Evolutionary conservation across 2,888 invertebrate species (phyloP).

Genomic region (Sacculina carcini): DNA sequence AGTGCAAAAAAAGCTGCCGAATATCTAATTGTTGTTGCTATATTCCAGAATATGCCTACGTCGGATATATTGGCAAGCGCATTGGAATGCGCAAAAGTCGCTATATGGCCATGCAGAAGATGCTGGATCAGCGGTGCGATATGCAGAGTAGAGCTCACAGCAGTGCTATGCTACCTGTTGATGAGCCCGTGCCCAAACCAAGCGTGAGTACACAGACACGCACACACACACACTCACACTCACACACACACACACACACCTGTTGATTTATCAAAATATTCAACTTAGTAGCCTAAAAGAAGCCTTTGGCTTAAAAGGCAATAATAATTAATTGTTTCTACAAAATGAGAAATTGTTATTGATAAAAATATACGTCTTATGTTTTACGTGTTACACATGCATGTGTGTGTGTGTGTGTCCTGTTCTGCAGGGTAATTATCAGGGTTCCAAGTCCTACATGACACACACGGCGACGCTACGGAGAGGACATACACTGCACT

Average conservation of each 20-base stretch:
- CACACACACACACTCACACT: too few species aligned
- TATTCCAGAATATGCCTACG: slow-evolving; percentile 84
- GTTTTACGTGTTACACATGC: too few species aligned
- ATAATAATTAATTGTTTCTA: too few species aligned
- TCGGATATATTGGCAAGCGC: slow-evolving; percentile 90
- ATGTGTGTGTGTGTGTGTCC: neutral
- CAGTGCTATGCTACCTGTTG: slow-evolving; percentile 7
- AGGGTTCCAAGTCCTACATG: too few species aligned
- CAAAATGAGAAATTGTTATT: slow-evolving; percentile 4
- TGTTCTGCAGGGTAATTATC: too few species aligned
- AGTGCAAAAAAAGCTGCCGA: too few species aligned
- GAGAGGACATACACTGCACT: neutral
- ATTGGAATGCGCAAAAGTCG: slow-evolving; percentile 88
- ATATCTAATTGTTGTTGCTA: too few species aligned
- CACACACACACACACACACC: too few species aligned
- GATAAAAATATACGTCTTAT: slow-evolving; percentile 1
- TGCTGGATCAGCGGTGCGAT: slow-evolving; percentile 29
- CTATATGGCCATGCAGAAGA: slow-evolving; percentile 66
- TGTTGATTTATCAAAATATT: too few species aligned
- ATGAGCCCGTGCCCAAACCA: slow-evolving; percentile 44
- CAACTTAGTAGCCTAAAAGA: too few species aligned
- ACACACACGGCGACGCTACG: neutral
- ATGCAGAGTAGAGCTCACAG: neutral
- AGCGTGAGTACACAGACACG: slow-evolving; percentile 35
- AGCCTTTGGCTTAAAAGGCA: too few species aligned